phyloP scores from a whole-genome alignment of 2,113 vertebrate genomes.

The Mionectes macconnelli region DNA sequence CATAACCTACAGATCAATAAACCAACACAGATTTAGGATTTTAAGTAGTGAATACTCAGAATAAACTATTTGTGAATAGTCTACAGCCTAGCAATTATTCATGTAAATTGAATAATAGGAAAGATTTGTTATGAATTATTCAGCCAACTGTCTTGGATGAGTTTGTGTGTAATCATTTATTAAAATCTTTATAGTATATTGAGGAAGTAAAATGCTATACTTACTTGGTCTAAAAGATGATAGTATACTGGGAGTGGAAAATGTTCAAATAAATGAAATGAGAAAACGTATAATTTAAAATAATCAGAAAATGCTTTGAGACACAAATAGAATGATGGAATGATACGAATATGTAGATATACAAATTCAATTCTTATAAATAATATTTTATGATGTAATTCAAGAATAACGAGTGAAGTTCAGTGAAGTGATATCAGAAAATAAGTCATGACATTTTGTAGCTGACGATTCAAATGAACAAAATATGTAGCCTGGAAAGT shows the following conservation, averaged over 20 bases:
- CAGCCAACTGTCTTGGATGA: background rate
- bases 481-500: background rate
- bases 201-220: background rate
- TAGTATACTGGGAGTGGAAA: background rate
- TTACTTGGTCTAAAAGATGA: background rate
- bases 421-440: background rate
- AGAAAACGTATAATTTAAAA: background rate
- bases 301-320: background rate
- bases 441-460: background rate
- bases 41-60: background rate
- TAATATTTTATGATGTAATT: background rate
- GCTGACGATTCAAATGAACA: background rate
- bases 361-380: background rate
- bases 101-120: slow-evolving; percentile 34
- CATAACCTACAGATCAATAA: background rate
- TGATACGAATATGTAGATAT: background rate
- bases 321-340: background rate
- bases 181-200: slow-evolving; percentile 7
- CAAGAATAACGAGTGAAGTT: background rate
- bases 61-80: slow-evolving; percentile 5
- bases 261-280: background rate
- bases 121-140: slow-evolving; percentile 27
- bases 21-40: background rate
- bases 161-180: slow-evolving; percentile 1
- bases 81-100: slow-evolving; percentile 16